phyloP scores from a whole-genome alignment of 2,888 invertebrate genomes.

The Philereme transversata region DNA sequence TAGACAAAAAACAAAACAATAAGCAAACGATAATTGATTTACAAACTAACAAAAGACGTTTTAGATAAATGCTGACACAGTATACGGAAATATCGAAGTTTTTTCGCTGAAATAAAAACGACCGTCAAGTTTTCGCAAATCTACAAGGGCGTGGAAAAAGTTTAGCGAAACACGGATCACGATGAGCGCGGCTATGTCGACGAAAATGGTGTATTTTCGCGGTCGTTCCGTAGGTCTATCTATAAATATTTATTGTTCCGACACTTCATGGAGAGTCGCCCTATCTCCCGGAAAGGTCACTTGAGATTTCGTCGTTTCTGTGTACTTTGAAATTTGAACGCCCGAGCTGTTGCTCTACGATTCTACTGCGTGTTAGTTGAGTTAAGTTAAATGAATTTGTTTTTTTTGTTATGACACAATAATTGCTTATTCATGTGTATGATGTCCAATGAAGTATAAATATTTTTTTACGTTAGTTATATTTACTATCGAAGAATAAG shows the following conservation, averaged over 20 bases:
- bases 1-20: background rate
- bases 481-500: constrained; percentile 22
- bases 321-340: constrained; percentile 32
- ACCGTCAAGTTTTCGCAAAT: constrained; percentile 27
- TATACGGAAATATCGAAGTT: constrained; percentile 19
- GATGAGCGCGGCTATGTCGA: constrained; percentile 13
- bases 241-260: constrained; percentile 55
- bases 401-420: too few species aligned
- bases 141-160: constrained; percentile 28
- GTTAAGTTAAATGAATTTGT: too few species aligned
- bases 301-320: constrained; percentile 25
- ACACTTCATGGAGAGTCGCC: constrained; percentile 34
- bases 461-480: constrained; percentile 10
- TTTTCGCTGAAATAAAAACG: constrained; percentile 29
- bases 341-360: constrained; percentile 8
- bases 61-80: background rate
- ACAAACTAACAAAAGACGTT: background rate
- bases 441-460: constrained; percentile 14
- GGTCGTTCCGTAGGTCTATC: constrained; percentile 31
- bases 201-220: too few species aligned
- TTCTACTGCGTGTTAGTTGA: background rate
- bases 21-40: too few species aligned
- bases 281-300: constrained; percentile 43
- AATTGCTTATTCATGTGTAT: background rate
- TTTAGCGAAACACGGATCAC: constrained; percentile 25